Conservation (phyloP, 1,140 invertebrate species). For the Cylas formicarius region DNA sequence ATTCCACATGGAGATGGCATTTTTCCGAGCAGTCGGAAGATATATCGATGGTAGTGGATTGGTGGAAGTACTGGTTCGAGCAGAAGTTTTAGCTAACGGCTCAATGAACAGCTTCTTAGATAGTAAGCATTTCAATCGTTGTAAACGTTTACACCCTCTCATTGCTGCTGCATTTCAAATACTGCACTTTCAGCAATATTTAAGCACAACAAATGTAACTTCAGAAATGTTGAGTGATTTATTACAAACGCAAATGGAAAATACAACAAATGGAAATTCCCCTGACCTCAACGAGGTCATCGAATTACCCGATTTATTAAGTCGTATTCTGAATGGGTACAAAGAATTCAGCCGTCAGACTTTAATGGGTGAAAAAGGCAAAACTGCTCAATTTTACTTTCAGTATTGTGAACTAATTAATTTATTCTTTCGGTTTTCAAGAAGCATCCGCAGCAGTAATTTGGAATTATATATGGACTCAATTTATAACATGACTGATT, state of each 20-base stretch:
- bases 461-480: constrained; percentile 30
- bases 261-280: constrained; percentile 5
- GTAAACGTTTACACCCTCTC: constrained; percentile 41
- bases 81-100: constrained; percentile 37
- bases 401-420: too few species aligned
- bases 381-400: too few species aligned
- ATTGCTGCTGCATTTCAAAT: constrained; percentile 30
- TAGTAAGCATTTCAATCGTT: constrained; percentile 42
- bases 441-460: too few species aligned
- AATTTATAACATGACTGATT: constrained; percentile 27
- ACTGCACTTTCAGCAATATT: constrained; percentile 28
- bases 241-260: constrained; percentile 13
- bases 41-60: constrained; percentile 37
- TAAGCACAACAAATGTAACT: constrained; percentile 21
- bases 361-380: constrained; percentile 18
- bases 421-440: too few species aligned
- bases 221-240: constrained; percentile 12
- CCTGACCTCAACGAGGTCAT: constrained; percentile 11
- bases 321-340: constrained; percentile 13
- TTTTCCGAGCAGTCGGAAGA: constrained; percentile 41
- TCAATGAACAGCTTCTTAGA: constrained; percentile 39
- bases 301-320: constrained; percentile 15
- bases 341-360: constrained; percentile 18
- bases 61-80: constrained; percentile 34
- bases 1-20: constrained; percentile 41